A percentile compares a stretch with the other conserved stretches of the same genome.
phyloP scores from a whole-genome alignment of 2,113 vertebrate species.

The Arizona elegans region DNA sequence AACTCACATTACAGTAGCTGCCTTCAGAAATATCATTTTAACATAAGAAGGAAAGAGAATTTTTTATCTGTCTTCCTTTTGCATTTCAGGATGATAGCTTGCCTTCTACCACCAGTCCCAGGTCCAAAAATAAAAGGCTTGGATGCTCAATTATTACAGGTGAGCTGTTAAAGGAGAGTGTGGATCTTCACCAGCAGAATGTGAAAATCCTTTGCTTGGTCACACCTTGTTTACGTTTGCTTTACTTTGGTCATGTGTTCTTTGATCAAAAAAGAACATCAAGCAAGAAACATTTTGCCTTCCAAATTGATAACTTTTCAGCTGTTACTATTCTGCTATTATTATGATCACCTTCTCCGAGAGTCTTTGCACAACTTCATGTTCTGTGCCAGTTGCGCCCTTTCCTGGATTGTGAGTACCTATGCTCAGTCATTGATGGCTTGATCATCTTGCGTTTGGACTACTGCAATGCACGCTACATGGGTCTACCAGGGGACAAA shows the following conservation, averaged over 20 bases:
- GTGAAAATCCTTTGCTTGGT: neutral
- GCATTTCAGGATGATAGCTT: slow-evolving; percentile 80
- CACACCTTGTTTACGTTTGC: neutral
- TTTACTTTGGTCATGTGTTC: neutral
- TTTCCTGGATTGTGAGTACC: neutral
- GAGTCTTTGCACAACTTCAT: neutral
- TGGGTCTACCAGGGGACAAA: neutral
- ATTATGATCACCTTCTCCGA: neutral
- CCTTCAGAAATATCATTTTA: neutral
- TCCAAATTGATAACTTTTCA: neutral
- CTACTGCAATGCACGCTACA: neutral
- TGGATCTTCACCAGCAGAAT: slow-evolving; percentile 22
- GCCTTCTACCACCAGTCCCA: slow-evolving; percentile 88
- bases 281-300: neutral
- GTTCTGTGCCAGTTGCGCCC: neutral
- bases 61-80: slow-evolving; percentile 15
- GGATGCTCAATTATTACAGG: slow-evolving; percentile 87
- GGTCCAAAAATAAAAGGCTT: slow-evolving; percentile 96
- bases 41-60: too few species aligned
- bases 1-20: neutral
- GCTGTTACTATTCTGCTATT: neutral
- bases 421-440: neutral
- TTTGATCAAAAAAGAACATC: neutral
- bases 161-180: slow-evolving; percentile 44
- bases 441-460: neutral